These are phyloP conservation scores for Criorhina ranunculi DNA, from an alignment of 2,888 invertebrate genomes.

Conservation along the genomic window DNA sequence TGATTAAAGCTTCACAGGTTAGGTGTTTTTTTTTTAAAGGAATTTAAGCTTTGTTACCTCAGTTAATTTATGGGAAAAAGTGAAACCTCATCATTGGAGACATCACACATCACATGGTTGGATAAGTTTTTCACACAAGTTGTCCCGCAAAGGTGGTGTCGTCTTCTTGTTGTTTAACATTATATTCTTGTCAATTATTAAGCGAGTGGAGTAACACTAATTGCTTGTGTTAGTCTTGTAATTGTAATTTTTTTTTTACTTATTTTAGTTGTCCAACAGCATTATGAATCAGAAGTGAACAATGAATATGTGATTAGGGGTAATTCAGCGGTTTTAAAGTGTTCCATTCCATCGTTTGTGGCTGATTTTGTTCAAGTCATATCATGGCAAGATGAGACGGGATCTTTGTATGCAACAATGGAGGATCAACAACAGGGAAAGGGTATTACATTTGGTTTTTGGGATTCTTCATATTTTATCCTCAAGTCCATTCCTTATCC, in stretches of 20 bases:
- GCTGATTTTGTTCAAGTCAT: slow-evolving; percentile 90
- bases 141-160: background rate
- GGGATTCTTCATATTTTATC: background rate
- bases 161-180: slow-evolving; percentile 8
- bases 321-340: slow-evolving; percentile 90
- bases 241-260: slow-evolving; percentile 25
- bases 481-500: slow-evolving; percentile 28
- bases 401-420: slow-evolving; percentile 82
- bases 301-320: slow-evolving; percentile 91
- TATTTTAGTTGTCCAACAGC: slow-evolving; percentile 88
- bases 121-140: slow-evolving; percentile 53
- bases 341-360: slow-evolving; percentile 91
- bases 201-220: slow-evolving; percentile 30
- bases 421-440: slow-evolving; percentile 79
- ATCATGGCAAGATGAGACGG: slow-evolving; percentile 88
- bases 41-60: slow-evolving; percentile 51
- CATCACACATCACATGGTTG: slow-evolving; percentile 57
- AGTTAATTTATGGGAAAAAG: slow-evolving; percentile 71
- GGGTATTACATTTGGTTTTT: slow-evolving; percentile 39
- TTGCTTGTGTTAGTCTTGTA: slow-evolving; percentile 49
- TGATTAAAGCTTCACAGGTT: slow-evolving; percentile 57
- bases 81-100: slow-evolving; percentile 50
- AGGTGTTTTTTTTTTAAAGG: background rate
- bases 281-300: slow-evolving; percentile 90
- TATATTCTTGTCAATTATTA: slow-evolving; percentile 46